Percentiles rank a stretch among this genome's conserved stretches.
phyloP scores from a whole-genome alignment of 2,113 vertebrate genomes.

The Hystrix cristata region DNA sequence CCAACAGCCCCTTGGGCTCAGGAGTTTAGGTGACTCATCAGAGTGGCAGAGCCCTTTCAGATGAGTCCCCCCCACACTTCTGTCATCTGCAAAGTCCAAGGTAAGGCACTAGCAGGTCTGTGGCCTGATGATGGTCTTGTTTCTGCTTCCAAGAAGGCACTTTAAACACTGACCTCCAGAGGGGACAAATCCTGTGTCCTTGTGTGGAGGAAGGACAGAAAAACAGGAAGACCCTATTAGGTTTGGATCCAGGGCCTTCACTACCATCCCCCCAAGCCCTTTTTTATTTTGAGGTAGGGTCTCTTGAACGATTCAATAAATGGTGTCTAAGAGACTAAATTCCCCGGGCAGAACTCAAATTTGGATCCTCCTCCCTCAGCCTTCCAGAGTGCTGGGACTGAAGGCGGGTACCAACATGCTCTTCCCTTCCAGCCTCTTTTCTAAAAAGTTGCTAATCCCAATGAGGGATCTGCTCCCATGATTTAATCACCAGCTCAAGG shows the following conservation, averaged over 20 bases:
- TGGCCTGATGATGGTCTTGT: not conserved
- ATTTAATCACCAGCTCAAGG: not conserved
- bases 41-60: too few relatives aligned
- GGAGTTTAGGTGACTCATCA: too few relatives aligned
- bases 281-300: too few relatives aligned
- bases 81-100: not conserved
- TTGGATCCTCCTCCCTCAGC: too few relatives aligned
- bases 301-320: too few relatives aligned
- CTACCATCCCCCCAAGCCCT: too few relatives aligned
- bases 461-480: not conserved
- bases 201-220: too few relatives aligned
- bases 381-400: too few relatives aligned
- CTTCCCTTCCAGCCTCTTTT: not conserved
- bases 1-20: not conserved
- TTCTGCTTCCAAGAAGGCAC: not conserved
- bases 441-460: not conserved
- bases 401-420: too few relatives aligned
- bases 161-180: not conserved
- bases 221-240: not conserved
- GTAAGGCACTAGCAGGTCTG: not conserved
- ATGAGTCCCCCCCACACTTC: not conserved
- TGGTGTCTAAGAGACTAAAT: too few relatives aligned
- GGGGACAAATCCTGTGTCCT: not conserved
- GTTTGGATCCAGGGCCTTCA: too few relatives aligned
- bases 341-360: too few relatives aligned